Evolutionary conservation across 2,888 invertebrate species (phyloP).

Genomic region (Sesamia inferens): DNA sequence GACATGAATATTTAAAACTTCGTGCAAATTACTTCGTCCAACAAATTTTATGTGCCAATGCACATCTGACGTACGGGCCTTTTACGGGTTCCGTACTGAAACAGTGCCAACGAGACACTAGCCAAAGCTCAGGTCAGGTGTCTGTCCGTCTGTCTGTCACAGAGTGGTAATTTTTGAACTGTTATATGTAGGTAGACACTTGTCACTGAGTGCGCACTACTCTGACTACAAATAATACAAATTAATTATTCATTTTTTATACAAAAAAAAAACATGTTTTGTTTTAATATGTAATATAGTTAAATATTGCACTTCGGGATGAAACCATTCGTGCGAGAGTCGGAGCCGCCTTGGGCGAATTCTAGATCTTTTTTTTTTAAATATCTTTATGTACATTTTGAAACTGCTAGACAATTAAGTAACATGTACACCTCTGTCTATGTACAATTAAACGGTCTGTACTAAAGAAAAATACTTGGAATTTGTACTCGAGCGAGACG

Average conservation of each 20-base stretch:
- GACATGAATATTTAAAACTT: constrained; percentile 44
- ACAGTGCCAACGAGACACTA: neutral
- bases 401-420: constrained; percentile 19
- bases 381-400: neutral
- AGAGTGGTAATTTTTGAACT: neutral
- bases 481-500: constrained; percentile 22
- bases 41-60: constrained; percentile 15
- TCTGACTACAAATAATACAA: neutral
- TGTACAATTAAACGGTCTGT: constrained; percentile 15
- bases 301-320: neutral
- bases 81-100: neutral
- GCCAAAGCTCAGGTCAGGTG: neutral
- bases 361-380: neutral
- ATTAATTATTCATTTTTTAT: too few relatives aligned
- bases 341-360: neutral
- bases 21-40: constrained; percentile 7
- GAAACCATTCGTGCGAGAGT: neutral
- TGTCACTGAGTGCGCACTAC: neutral
- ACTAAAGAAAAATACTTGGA: constrained; percentile 38
- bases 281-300: neutral
- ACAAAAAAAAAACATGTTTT: neutral
- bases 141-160: neutral
- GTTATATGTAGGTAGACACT: neutral
- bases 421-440: constrained; percentile 28
- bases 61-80: constrained; percentile 1